A percentile compares a stretch with the other conserved stretches of the same genome.
Conservation (phyloP, 2,113 vertebrate species). For the Myiagra hebetior region DNA sequence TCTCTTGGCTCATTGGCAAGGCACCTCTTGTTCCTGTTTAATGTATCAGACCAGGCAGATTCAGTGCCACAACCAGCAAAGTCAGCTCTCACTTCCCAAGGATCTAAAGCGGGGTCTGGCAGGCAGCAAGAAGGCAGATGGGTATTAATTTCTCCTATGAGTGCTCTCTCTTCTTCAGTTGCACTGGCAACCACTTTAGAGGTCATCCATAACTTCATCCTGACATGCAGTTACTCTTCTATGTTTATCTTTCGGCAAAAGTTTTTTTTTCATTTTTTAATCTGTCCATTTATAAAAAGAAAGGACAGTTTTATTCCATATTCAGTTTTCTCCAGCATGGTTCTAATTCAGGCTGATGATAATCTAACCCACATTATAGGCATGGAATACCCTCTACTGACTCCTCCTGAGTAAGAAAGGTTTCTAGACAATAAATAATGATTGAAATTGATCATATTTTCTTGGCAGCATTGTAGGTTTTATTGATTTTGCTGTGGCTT, state of each 20-base stretch:
- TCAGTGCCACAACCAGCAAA: neutral
- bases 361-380: neutral
- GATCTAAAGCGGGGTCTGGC: neutral
- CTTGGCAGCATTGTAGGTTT: neutral
- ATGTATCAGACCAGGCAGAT: neutral
- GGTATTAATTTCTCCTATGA: neutral
- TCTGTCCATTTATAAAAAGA: neutral
- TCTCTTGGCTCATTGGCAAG: rapidly evolving
- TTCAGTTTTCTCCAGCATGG: neutral
- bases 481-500: neutral
- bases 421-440: neutral
- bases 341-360: neutral
- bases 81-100: neutral
- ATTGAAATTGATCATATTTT: neutral
- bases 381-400: neutral
- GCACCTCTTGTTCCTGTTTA: neutral
- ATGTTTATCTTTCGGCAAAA: neutral
- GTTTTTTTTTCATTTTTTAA: neutral
- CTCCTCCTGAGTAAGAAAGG: neutral
- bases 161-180: neutral
- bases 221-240: neutral
- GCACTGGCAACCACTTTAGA: neutral
- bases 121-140: neutral
- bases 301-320: neutral
- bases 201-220: neutral